Base-by-base conservation (phyloP, 2,888 invertebrate species). In the Tipula lateralis region DNA sequence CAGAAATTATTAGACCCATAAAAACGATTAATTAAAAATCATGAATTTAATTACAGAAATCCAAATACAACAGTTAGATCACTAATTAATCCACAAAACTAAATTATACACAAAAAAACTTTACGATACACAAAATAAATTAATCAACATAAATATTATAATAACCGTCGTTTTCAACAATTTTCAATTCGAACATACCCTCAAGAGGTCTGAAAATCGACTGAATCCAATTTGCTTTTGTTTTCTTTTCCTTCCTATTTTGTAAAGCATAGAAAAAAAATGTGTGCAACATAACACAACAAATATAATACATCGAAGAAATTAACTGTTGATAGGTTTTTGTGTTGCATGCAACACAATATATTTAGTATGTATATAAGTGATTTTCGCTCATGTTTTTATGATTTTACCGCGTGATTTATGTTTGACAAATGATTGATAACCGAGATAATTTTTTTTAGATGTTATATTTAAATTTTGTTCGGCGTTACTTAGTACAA, bases 71-170 rank as follows among this genome's bases (percentile, higher is more conserved):
- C 44, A 44, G 44, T 44, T 44, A 3, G 2, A 7, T 6, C 50
- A 66, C 24, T 66, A 66, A 66, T 24, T 66, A 66, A 24, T 66
- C 66, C 66, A 66, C 66, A 66, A 66, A 66, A 66, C 66, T 66
- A 7, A 9, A 12, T 12, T 24, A 66, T 24, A 66, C 44, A 44
- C 44, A n/a, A 44, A 3, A 32, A 32, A 39, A 66, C 44, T 16
- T 44, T 44, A 44, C 9, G 16, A 9, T 44, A 44, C 16, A 44
- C 44, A 6, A 44, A 44, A 44, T 16, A 66, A 39, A 39, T 44
- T n/a, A n/a, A 44, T 44, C 44, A 44, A 44, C n/a, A 44, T 12
- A 24, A 66, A 66, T 24, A 24, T 9, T 66, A 1, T 24, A n/a
- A n/a, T n/a, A 66, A 66, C 66, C 24, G 24, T 24, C 44, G 9